Evolutionary conservation across 92 coral and sea anemone species (phyloP), one percentile per base, ranked within the genome.

Genomic region (Blastomussa wellsi): DNA sequence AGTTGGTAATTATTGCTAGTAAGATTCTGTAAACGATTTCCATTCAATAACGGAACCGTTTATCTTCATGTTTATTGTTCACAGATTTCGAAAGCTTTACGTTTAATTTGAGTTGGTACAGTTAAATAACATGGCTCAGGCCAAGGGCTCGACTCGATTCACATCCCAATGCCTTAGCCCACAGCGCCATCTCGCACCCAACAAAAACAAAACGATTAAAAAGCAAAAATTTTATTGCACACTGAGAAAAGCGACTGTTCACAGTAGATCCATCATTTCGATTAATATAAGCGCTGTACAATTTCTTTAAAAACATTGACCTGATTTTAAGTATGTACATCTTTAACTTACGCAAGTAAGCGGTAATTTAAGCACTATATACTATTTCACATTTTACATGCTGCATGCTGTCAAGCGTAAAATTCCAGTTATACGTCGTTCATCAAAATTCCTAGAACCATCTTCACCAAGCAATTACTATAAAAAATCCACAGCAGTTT

Each of bases 281-380:
- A 78, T 29, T 69, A 33, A 20, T 19, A 36, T 19, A 36, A 52
- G 67, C 52, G 69, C 69, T 82, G 78, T 82, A 49, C 78, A 82
- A 52, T 70, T 70, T 70, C 38, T 52, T 82, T 47, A 80, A 33
- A 81, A 71, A 82, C 62, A 53, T 16, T 37, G 77, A 66, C 83
- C 17, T 28, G 36, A 70, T n/a, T n/a, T 70, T 11, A 11, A 62
- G 47, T 68, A 82, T 71, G 52, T 71, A 82, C 86, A 82, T 10
- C 33, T 19, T 35, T 35, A 2, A 69, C 14, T 70, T 35, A 28
- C 42, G 29, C 52, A n/a, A 65, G 12, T 10, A 33, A 77, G 84
- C 52, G 47, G 35, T 20, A 22, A 13, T 24, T 78, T 13, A 80
- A 42, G 44, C 74, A 79, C 57, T 17, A 42, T 38, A 62, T 38